Evolutionary conservation across 2,888 invertebrate genomes (phyloP).

Genomic region (Drosophila borealis): DNA sequence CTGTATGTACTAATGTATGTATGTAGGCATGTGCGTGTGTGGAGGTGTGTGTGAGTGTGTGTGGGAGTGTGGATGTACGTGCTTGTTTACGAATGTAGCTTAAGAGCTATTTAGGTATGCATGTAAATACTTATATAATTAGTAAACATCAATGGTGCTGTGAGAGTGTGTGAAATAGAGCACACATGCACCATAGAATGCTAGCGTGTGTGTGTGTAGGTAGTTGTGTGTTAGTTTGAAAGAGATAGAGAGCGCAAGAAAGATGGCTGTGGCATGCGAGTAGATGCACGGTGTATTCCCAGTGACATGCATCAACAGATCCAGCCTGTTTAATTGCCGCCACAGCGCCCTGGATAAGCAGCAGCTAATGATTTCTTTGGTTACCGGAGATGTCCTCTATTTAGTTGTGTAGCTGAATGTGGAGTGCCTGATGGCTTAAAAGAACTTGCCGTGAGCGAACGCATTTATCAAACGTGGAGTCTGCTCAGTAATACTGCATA

Average conservation of each 20-base stretch:
- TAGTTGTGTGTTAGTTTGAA: conserved; percentile 7
- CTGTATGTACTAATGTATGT: conserved; percentile 7
- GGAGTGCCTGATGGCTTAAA: conserved; percentile 22
- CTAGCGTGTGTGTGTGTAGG: background rate
- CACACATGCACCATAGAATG: conserved; percentile 32
- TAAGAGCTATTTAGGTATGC: conserved; percentile 23
- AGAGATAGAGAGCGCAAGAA: conserved; percentile 12
- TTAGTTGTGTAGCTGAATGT: background rate
- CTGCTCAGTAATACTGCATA: conserved; percentile 86
- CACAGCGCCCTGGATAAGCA: background rate
- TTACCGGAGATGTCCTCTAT: conserved; percentile 22
- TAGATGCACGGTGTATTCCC: background rate
- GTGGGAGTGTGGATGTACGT: conserved; percentile 1
- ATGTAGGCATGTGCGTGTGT: background rate
- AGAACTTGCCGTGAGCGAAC: conserved; percentile 82
- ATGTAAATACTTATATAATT: conserved; percentile 25
- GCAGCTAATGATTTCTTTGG: conserved; percentile 15
- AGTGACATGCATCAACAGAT: conserved; percentile 2
- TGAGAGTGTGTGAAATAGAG: conserved; percentile 32
- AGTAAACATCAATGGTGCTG: conserved; percentile 20
- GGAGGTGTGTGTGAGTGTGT: conserved; percentile 2
- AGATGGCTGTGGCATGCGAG: background rate
- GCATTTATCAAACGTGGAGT: conserved; percentile 86
- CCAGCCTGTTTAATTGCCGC: conserved; percentile 7
- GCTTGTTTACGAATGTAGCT: conserved; percentile 14